These are phyloP conservation scores for Cremastobaeus sp. DNA, from an alignment of 2,888 invertebrate species.

Conservation along the genomic window DNA sequence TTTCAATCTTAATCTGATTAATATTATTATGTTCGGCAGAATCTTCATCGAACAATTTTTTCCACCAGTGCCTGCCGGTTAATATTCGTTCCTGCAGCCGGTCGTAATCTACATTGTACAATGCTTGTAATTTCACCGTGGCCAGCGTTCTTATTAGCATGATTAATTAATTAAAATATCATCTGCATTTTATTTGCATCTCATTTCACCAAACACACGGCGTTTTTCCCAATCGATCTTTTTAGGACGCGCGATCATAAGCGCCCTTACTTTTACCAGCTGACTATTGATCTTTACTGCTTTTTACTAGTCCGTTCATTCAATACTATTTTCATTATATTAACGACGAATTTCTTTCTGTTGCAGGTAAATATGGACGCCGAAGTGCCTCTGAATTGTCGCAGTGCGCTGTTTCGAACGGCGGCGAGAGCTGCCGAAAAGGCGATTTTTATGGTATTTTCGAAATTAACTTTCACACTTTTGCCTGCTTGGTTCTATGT, in stretches of 20 bases:
- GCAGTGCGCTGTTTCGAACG: no score
- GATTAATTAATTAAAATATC: constrained; percentile 55
- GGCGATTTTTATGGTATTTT: no score
- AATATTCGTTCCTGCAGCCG: constrained; percentile 36
- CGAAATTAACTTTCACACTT: no score
- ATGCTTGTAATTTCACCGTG: constrained; percentile 34
- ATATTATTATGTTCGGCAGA: no score
- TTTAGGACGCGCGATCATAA: no score
- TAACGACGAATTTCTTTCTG: constrained; percentile 34
- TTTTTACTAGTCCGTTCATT: no score
- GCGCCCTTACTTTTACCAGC: no score
- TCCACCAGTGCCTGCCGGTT: constrained; percentile 20
- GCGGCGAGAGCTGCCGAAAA: no score
- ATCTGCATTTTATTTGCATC: constrained; percentile 51
- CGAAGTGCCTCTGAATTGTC: no score
- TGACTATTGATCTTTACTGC: no score
- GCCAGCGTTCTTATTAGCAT: constrained; percentile 37
- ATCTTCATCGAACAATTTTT: constrained; percentile 35
- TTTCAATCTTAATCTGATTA: no score
- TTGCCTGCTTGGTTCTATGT: not conserved
- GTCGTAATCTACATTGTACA: constrained; percentile 28
- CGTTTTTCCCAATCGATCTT: constrained; percentile 33
- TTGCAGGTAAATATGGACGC: constrained; percentile 36
- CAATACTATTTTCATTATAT: no score
- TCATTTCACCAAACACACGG: constrained; percentile 24